phyloP scores from a whole-genome alignment of 1,140 invertebrate species.

The Dreissena polymorpha region DNA sequence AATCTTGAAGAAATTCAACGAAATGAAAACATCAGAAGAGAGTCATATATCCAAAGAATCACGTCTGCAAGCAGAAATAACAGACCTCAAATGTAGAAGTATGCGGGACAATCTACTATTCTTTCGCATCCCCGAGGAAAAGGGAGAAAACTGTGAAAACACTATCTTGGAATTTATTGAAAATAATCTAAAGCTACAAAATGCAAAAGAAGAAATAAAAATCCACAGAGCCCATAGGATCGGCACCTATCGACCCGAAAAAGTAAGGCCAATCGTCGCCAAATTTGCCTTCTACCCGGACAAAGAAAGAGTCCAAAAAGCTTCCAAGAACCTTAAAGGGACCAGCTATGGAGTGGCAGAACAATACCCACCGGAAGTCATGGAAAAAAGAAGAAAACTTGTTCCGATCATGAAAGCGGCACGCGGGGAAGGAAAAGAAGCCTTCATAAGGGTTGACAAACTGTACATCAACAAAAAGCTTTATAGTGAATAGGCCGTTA shows the following conservation, averaged over 20 bases:
- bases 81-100: not conserved
- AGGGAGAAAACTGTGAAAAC: conserved; percentile 9
- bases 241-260: not conserved
- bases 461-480: not conserved
- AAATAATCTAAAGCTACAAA: not conserved
- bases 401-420: not conserved
- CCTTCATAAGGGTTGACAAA: conserved; percentile 15
- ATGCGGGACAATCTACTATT: conserved; percentile 36
- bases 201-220: not conserved
- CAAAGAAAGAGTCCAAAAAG: not conserved
- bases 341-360: not conserved
- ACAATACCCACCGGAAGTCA: not conserved
- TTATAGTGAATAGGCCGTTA: too few relatives aligned
- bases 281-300: not conserved
- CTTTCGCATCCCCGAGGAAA: conserved; percentile 11
- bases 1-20: too few relatives aligned
- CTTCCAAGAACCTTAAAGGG: not conserved
- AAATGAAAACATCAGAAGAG: too few relatives aligned
- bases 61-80: too few relatives aligned
- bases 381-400: not conserved
- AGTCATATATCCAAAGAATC: too few relatives aligned
- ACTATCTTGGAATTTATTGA: conserved; percentile 2
- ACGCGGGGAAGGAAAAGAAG: not conserved
- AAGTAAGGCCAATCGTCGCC: not conserved
- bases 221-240: conserved; percentile 16